Evolutionary conservation across 2,888 invertebrate genomes (phyloP), one percentile per base, ranked within the genome.

Genomic region (Microctonus brassicae): DNA sequence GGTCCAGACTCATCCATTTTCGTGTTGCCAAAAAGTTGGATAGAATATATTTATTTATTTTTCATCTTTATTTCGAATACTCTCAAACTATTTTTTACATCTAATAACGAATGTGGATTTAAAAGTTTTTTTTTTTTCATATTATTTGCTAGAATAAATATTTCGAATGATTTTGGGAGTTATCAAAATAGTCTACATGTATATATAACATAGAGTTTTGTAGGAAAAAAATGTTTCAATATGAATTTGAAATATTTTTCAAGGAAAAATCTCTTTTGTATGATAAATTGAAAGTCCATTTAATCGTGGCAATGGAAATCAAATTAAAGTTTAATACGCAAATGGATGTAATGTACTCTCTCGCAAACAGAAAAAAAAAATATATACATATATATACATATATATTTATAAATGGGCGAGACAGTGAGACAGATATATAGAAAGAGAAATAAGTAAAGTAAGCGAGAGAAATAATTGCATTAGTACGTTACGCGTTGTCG

Each of bases 241-340:
- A n/a, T n/a, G n/a, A n/a, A n/a, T n/a, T n/a, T n/a, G n/a, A n/a
- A n/a, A n/a, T n/a, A n/a, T n/a, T n/a, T n/a, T n/a, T n/a, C n/a
- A n/a, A n/a, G n/a, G n/a, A n/a, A n/a, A n/a, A n/a, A n/a, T n/a
- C n/a, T n/a, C n/a, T n/a, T 61, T 34, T 61, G 75, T 79, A 78
- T 81, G 79, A 29, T 13, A 9, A 78, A 81, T 83, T 82, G 80
- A 82, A 83, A 83, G 76, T 79, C 82, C 82, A 82, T 84, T 84
- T 83, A 82, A 84, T 85, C 80, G 80, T n/a, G n/a, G 9, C 29
- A 53, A 36, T 42, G 64, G 61, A 61, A 77, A 80, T 78, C 60
- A 74, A 76, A 77, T 76, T 77, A 78, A 79, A 83, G 75, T 82
- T 82, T 80, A 83, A 83, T 83, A 82, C 76, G 76, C 76, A 81